Base-by-base conservation (phyloP, 2,888 invertebrate species). In the Steinernema carpocapsae region DNA sequence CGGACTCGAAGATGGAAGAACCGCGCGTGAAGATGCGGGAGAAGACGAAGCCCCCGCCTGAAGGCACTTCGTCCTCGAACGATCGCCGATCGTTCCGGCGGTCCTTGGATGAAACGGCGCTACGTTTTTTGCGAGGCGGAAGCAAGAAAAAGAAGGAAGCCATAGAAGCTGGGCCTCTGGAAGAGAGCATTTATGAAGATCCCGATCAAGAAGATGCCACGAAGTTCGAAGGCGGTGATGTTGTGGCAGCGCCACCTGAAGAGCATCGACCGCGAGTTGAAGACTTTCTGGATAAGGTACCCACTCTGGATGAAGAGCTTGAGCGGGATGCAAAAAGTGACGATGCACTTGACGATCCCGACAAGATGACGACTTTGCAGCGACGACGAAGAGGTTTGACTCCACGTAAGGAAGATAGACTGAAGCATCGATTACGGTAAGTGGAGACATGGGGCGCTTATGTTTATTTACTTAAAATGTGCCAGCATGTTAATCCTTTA, bases 371-470 rank as follows among this genome's bases (percentile, higher is more conserved):
- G 17, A 64, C 64, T 26, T 32, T 64, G 17, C 64, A 64, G n/a
- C 64, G 64, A 29, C 64, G 64, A 6, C 17, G 64, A 64, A 64
- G 64, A 32, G 64, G 26, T 7, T 26, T 64, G n/a, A 64, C 64
- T 1, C 64, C 64, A 6, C 64, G 64, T 64, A 64, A 64, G 17
- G 64, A 64, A 64, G 64, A 64, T 29, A 64, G 37, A 32, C 14
- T 64, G 37, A 64, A 64, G 32, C 64, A 64, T n/a, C 26, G 64
- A 32, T 32, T 64, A 64, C 64, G 64, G 64, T 64, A 64, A 26
- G 64, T 64, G 17, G 14, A 10, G 32, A 29, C 52, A 2, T 52
- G 22, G 24, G 24, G 24, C 7, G 64, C 32, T 10, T 26, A 29
- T 19, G 56, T 26, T 12, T 56, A 24, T 64, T 64, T 22, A 48